phyloP scores from a whole-genome alignment of 1,140 invertebrate species.

The Telenomus remus region DNA sequence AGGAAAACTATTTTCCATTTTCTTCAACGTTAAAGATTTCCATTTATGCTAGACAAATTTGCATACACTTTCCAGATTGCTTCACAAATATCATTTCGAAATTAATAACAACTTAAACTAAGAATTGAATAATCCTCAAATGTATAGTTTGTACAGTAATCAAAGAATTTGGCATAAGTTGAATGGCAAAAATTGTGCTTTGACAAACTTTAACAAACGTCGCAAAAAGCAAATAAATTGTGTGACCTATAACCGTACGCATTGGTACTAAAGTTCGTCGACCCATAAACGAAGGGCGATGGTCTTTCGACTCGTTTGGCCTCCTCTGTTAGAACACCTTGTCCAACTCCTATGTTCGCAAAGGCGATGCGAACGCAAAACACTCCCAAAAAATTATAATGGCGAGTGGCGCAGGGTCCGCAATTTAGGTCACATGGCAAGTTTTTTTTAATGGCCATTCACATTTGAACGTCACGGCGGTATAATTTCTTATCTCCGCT shows the following conservation, averaged over 20 bases:
- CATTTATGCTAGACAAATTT: no score
- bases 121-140: no score
- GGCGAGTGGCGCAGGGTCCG: slow-evolving; percentile 22
- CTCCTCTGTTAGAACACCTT: slow-evolving; percentile 71
- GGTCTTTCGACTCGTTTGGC: slow-evolving; percentile 69
- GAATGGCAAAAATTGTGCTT: no score
- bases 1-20: no score
- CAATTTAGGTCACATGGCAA: slow-evolving; percentile 53
- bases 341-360: slow-evolving; percentile 51
- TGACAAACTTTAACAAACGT: slow-evolving; percentile 1
- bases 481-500: slow-evolving; percentile 51
- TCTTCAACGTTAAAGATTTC: no score
- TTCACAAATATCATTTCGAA: no score
- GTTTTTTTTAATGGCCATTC: slow-evolving; percentile 54
- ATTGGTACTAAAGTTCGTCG: slow-evolving; percentile 70
- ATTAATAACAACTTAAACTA: no score
- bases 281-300: slow-evolving; percentile 74
- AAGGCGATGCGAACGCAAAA: slow-evolving; percentile 43
- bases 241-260: slow-evolving; percentile 59
- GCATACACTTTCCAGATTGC: no score
- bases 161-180: no score
- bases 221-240: slow-evolving; percentile 40
- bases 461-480: slow-evolving; percentile 47
- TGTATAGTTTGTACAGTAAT: no score
- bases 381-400: slow-evolving; percentile 48